Evolutionary conservation across 1,140 invertebrate genomes (phyloP), one percentile per base, ranked within the genome.

Genomic region (Drosophila nigrodunni): DNA sequence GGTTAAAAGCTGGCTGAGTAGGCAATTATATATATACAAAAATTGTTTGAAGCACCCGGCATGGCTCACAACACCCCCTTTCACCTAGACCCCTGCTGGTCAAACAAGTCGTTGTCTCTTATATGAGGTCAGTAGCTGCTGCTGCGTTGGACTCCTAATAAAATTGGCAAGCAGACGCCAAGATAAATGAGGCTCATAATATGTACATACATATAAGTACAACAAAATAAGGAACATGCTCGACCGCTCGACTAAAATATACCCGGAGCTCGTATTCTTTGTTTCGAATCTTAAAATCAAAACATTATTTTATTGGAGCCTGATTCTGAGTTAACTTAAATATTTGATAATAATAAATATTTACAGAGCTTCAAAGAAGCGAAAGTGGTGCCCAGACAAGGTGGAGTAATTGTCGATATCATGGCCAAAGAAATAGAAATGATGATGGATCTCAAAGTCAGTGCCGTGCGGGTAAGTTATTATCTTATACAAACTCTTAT

Each of bases 391-490:
- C 93, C 94, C 7, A 94, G 95, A 80, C 95, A 96, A 93, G 96
- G 96, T 7, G 94, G 94, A 74, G 94, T 94, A 80, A 91, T 97
- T 74, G 95, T 97, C 2, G 94, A 95, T 70, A 95, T 95, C 54
- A 97, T 97, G 92, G 95, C 96, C 10, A 94, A 95, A 71, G 95
- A 96, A 75, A 96, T 97, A 64, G 95, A 95, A 77, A 95, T 94
- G 7, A 97, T 97, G 96, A 96, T 97, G 95, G 95, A 96, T 67
- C 94, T 96, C 3, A 97, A 97, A 93, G 95, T 97, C 66, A 96
- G 96, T 71, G 96, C 97, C 10, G 96, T 97, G 13, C 95, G 95
- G 93, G 95, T 96, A 93, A 91, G 88, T 82, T n/a, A 49, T 55
- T 8, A 0, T 10, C 15, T 8, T 7, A 2, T 8, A n/a, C 6